phyloP scores from a whole-genome alignment of 2,797 vertebrate genomes.

The Cossypha dichroa region DNA sequence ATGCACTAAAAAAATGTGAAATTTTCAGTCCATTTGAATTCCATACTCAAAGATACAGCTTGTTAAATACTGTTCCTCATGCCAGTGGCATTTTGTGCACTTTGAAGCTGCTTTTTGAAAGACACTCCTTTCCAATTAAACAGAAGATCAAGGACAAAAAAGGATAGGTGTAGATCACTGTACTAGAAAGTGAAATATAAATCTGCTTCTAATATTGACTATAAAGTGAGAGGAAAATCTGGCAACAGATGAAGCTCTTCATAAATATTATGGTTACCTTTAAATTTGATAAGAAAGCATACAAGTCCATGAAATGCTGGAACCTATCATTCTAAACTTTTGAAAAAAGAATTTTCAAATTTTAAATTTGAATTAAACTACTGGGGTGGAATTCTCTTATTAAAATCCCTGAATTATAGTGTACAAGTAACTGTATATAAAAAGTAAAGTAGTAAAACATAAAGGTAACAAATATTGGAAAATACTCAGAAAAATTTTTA shows the following conservation, averaged over 20 bases:
- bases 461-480: background rate
- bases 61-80: background rate
- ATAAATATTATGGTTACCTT: background rate
- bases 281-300: background rate
- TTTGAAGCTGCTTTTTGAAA: conserved; percentile 17
- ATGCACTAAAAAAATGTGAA: background rate
- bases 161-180: background rate
- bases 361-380: background rate
- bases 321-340: background rate
- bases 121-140: background rate
- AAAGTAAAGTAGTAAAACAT: background rate
- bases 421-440: background rate
- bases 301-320: background rate
- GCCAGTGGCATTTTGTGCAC: background rate
- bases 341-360: background rate
- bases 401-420: background rate
- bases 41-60: background rate
- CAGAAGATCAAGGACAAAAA: background rate
- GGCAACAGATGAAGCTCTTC: background rate
- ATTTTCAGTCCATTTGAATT: background rate
- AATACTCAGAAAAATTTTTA: background rate
- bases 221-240: background rate
- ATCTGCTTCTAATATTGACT: background rate
- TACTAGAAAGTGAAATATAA: background rate
- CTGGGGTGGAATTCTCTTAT: background rate